Conservation (phyloP, 2,113 vertebrate species). For the Scomber japonicus region DNA sequence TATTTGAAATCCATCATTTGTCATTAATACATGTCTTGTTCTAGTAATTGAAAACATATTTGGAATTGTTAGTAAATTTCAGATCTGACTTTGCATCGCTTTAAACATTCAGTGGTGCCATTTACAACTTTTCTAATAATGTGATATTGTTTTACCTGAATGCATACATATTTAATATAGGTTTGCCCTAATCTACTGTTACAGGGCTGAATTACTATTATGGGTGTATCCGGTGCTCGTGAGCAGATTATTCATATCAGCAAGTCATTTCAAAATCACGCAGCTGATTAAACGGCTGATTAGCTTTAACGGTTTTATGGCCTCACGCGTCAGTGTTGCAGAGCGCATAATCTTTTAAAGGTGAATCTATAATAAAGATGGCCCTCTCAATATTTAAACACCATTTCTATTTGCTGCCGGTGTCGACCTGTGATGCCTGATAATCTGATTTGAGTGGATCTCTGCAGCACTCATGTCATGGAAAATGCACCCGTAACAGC, state of each 20-base stretch:
- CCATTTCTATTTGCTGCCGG: background rate
- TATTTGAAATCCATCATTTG: background rate
- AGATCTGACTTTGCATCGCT: background rate
- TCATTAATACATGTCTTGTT: background rate
- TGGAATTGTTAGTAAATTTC: background rate
- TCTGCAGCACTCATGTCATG: background rate
- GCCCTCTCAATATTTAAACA: slow-evolving; percentile 23
- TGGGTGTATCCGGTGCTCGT: slow-evolving; percentile 8
- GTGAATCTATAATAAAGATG: slow-evolving; percentile 21
- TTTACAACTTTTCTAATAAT: slow-evolving; percentile 12
- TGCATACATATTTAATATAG: background rate
- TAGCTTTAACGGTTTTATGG: slow-evolving; percentile 42
- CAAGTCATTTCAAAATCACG: slow-evolving; percentile 38
- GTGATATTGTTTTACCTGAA: background rate
- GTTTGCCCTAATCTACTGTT: background rate
- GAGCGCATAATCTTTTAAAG: slow-evolving; percentile 39
- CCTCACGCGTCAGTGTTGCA: slow-evolving; percentile 32
- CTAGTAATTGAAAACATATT: background rate
- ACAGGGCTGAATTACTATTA: background rate
- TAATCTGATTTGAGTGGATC: background rate
- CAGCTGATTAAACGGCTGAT: slow-evolving; percentile 50
- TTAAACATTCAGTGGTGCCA: background rate
- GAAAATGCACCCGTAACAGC: background rate
- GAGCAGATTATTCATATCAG: background rate
- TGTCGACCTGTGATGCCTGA: background rate